Conservation (phyloP, 2,113 vertebrate species). For the Mola mola region DNA sequence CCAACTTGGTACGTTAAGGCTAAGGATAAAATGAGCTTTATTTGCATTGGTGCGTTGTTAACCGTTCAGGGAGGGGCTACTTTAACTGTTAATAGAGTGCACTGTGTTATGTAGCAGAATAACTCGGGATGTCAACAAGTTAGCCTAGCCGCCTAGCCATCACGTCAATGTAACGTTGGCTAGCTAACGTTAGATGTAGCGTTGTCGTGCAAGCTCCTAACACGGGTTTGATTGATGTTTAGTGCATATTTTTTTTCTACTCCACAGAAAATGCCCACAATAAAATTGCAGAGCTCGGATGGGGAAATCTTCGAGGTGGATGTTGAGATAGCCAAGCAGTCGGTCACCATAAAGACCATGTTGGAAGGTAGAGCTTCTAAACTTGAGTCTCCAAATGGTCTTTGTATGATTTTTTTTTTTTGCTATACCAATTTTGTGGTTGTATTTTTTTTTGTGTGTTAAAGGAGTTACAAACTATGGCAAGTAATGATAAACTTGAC, state of each 20-base stretch:
- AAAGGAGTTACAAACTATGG: neutral
- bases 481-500: too few relatives aligned
- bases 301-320: slow-evolving; percentile 99
- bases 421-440: neutral
- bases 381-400: neutral
- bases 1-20: too few relatives aligned
- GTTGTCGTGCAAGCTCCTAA: neutral
- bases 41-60: too few relatives aligned
- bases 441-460: neutral
- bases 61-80: too few relatives aligned
- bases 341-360: slow-evolving; percentile 99
- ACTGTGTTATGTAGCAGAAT: too few relatives aligned
- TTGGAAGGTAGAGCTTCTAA: slow-evolving; percentile 88
- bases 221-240: neutral
- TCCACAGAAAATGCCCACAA: slow-evolving; percentile 92
- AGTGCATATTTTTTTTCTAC: neutral
- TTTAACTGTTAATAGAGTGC: too few relatives aligned
- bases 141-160: neutral
- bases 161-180: neutral
- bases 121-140: neutral
- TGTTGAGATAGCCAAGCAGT: slow-evolving; percentile 99
- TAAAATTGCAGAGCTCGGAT: slow-evolving; percentile 99
- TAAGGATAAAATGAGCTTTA: too few relatives aligned
- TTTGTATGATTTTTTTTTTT: neutral
- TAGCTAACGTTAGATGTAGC: neutral